phyloP scores from a whole-genome alignment of 2,888 invertebrate genomes.

The Dolichopus griseipennis region DNA sequence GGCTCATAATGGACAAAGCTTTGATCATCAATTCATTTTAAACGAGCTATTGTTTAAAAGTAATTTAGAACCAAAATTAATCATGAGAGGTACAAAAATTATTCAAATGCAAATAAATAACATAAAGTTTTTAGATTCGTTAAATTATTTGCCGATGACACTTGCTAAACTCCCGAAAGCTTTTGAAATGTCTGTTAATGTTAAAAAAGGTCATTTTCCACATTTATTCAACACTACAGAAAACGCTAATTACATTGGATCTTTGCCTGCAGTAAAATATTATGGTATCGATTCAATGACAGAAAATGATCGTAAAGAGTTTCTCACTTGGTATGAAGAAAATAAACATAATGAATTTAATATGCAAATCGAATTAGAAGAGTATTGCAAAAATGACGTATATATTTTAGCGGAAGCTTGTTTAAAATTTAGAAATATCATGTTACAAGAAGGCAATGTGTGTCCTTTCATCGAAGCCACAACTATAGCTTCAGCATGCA shows the following conservation, averaged over 20 bases:
- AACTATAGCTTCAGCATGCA: too few relatives aligned
- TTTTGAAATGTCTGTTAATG: slow-evolving; percentile 17
- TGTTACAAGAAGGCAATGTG: not conserved
- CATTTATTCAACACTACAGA: too few relatives aligned
- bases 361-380: too few relatives aligned
- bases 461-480: too few relatives aligned
- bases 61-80: not conserved
- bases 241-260: too few relatives aligned
- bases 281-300: too few relatives aligned
- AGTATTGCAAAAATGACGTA: too few relatives aligned
- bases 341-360: too few relatives aligned
- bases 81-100: not conserved
- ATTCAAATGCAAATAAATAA: slow-evolving; percentile 2
- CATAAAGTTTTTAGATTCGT: slow-evolving; percentile 10
- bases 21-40: not conserved
- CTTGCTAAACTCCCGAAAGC: slow-evolving; percentile 22
- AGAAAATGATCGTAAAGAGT: too few relatives aligned
- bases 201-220: slow-evolving; percentile 19
- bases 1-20: not conserved
- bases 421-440: not conserved
- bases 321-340: too few relatives aligned
- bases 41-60: not conserved
- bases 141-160: slow-evolving; percentile 25
- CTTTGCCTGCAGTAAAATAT: too few relatives aligned
- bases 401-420: not conserved